phyloP scores from a whole-genome alignment of 2,113 vertebrate species.

The Triplophysa siluroides region DNA sequence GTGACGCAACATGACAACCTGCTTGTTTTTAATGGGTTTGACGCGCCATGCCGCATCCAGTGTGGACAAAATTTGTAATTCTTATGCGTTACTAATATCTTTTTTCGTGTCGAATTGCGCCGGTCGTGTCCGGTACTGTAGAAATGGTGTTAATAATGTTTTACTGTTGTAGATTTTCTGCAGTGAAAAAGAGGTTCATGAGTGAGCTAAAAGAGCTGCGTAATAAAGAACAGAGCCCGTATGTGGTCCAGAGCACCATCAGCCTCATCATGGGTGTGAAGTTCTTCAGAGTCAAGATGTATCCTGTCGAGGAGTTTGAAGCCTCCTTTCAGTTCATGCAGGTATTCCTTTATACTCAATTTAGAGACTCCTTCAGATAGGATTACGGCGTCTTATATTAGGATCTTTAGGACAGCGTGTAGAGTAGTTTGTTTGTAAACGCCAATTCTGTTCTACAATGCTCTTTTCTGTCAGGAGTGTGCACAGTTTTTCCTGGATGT shows the following conservation, averaged over 20 bases:
- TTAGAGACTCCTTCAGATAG: not conserved
- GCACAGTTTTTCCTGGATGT: slow-evolving; percentile 98
- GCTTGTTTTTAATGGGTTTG: too few relatives aligned
- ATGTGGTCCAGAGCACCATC: slow-evolving; percentile 93
- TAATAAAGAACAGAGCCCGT: slow-evolving; percentile 93
- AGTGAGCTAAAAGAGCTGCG: slow-evolving; percentile 93
- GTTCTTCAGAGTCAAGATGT: slow-evolving; percentile 99
- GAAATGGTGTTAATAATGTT: not conserved
- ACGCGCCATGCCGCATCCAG: too few relatives aligned
- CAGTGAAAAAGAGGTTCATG: slow-evolving; percentile 97
- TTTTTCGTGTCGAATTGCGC: too few relatives aligned
- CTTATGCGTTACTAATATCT: too few relatives aligned
- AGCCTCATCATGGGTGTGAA: slow-evolving; percentile 99
- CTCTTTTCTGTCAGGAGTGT: slow-evolving; percentile 84
- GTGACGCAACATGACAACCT: too few relatives aligned
- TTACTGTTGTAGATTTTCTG: slow-evolving; percentile 81
- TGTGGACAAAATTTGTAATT: too few relatives aligned
- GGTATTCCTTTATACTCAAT: slow-evolving; percentile 69
- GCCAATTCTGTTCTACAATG: not conserved
- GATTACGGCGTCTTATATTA: not conserved
- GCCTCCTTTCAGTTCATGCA: slow-evolving; percentile 99
- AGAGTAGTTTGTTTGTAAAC: not conserved
- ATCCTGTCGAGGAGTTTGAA: slow-evolving; percentile 98
- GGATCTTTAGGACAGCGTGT: slow-evolving; percentile 2
- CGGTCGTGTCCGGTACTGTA: too few relatives aligned